Evolutionary conservation across 2,888 invertebrate genomes (phyloP).

Genomic region (Corbicula japonica): DNA sequence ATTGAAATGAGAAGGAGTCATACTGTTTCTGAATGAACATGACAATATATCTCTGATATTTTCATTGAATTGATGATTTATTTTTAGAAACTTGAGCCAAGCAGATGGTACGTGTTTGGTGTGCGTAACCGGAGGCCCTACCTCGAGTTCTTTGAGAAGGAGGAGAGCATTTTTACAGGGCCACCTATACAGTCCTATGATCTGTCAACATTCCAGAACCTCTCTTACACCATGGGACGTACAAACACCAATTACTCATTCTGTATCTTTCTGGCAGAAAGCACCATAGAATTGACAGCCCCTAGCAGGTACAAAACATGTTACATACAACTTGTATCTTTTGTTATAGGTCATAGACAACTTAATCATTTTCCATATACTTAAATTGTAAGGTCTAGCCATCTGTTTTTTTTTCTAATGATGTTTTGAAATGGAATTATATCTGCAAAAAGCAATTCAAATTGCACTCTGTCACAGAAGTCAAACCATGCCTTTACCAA

Average conservation of each 20-base stretch:
- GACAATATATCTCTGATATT: not conserved
- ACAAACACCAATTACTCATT: slow-evolving; percentile 74
- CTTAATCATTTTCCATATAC: too few relatives aligned
- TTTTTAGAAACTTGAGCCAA: slow-evolving; percentile 78
- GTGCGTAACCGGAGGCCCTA: slow-evolving; percentile 73
- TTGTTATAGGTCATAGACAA: too few relatives aligned
- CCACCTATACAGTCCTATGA: slow-evolving; percentile 74
- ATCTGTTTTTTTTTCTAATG: not conserved
- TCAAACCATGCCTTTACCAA: too few relatives aligned
- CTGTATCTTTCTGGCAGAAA: slow-evolving; percentile 76
- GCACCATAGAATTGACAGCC: slow-evolving; percentile 77
- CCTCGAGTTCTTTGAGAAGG: slow-evolving; percentile 81
- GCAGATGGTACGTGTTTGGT: slow-evolving; percentile 82
- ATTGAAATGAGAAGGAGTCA: too few relatives aligned
- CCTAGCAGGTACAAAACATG: slow-evolving; percentile 71
- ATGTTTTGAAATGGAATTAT: too few relatives aligned
- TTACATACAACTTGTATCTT: too few relatives aligned
- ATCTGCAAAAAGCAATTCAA: too few relatives aligned
- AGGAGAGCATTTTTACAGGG: slow-evolving; percentile 74
- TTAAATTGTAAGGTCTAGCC: not conserved
- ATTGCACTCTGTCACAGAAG: too few relatives aligned
- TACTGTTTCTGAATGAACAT: too few relatives aligned
- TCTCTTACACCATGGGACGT: slow-evolving; percentile 72
- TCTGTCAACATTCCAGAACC: slow-evolving; percentile 70
- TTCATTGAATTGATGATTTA: not conserved